A percentile compares a stretch with the other conserved stretches of the same genome.
These are phyloP conservation scores for Amazona guildingii DNA, from an alignment of 2,113 vertebrate species.

Conservation along the genomic window DNA sequence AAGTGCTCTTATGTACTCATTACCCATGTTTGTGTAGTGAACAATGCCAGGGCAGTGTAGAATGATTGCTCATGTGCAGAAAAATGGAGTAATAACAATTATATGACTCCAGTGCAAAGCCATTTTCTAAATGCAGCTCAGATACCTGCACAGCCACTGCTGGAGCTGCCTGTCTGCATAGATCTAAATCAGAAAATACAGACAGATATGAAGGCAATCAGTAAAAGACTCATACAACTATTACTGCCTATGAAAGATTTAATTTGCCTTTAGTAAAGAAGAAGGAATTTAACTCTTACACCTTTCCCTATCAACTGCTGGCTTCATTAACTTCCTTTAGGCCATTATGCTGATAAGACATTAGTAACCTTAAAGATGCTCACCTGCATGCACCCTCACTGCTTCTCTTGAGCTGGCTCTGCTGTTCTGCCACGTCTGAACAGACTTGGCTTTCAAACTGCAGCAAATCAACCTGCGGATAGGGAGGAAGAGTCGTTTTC, in stretches of 20 bases:
- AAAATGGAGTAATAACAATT: neutral
- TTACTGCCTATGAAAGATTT: neutral
- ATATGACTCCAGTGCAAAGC: neutral
- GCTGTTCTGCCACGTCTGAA: neutral
- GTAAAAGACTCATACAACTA: neutral
- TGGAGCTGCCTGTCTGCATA: neutral
- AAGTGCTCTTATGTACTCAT: neutral
- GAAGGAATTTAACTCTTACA: neutral
- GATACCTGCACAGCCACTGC: neutral
- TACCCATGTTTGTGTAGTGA: neutral
- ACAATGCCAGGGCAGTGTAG: neutral
- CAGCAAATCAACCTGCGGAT: neutral
- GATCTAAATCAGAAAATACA: neutral
- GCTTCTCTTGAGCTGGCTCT: neutral
- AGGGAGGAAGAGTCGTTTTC: rapidly evolving
- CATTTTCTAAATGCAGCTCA: neutral
- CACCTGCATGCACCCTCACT: neutral
- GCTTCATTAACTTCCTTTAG: neutral
- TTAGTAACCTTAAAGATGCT: neutral
- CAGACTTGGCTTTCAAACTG: neutral
- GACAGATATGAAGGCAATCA: neutral
- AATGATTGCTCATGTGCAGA: neutral
- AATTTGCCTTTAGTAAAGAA: neutral
- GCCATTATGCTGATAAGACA: neutral
- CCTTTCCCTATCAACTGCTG: neutral